Conservation (phyloP, 2,113 vertebrate species). For the Limanda limanda region DNA sequence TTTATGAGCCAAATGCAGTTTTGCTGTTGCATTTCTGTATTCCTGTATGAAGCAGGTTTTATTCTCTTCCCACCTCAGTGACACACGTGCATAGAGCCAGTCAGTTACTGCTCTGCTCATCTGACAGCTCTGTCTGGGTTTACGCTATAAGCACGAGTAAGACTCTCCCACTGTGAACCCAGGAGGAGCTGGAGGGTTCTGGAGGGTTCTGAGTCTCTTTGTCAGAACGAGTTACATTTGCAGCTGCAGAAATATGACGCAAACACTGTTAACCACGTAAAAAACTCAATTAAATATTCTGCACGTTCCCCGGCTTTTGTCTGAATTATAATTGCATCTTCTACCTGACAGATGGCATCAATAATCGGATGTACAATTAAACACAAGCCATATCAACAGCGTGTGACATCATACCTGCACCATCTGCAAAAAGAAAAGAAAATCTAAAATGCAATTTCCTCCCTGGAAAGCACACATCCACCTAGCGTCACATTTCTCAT, state of each 20-base stretch:
- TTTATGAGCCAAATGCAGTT: slow-evolving; percentile 18
- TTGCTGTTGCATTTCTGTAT: slow-evolving; percentile 10
- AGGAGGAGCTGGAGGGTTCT: slow-evolving; percentile 43
- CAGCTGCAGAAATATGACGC: slow-evolving; percentile 3
- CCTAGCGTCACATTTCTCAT: slow-evolving; percentile 68
- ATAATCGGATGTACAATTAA: slow-evolving; percentile 19
- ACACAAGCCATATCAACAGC: slow-evolving; percentile 1
- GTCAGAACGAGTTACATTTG: slow-evolving; percentile 19
- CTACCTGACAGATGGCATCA: slow-evolving; percentile 1
- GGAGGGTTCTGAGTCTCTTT: slow-evolving; percentile 31
- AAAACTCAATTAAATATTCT: slow-evolving; percentile 11
- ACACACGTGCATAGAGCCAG: slow-evolving; percentile 31
- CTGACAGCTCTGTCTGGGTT: slow-evolving; percentile 51
- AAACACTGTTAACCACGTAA: slow-evolving; percentile 25
- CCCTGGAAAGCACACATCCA: slow-evolving; percentile 38
- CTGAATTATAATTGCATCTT: slow-evolving; percentile 22
- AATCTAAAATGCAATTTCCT: slow-evolving; percentile 39
- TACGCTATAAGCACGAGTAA: slow-evolving; percentile 37
- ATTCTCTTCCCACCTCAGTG: slow-evolving; percentile 25
- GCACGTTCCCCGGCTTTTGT: neutral
- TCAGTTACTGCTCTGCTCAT: slow-evolving; percentile 41
- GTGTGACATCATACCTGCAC: slow-evolving; percentile 21
- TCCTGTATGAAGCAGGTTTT: slow-evolving; percentile 16
- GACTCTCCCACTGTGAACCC: slow-evolving; percentile 40
- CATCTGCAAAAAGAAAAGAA: slow-evolving; percentile 13